Evolutionary conservation across 2,888 invertebrate genomes (phyloP).

Genomic region (Busseola fusca): DNA sequence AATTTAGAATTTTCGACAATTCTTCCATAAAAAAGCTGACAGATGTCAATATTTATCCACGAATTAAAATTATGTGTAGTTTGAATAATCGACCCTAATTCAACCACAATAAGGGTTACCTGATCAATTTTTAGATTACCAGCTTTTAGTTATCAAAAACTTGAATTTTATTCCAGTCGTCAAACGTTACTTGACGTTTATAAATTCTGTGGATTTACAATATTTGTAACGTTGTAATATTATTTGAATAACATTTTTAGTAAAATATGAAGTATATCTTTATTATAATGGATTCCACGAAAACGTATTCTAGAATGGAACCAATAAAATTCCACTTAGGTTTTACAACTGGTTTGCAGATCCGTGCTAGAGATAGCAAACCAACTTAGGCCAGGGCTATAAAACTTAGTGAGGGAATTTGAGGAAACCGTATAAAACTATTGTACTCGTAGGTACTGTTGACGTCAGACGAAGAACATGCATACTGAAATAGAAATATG

Average conservation of each 20-base stretch:
- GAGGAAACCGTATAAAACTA: constrained; percentile 37
- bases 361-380: constrained; percentile 46
- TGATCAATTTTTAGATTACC: too few relatives aligned
- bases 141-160: background rate
- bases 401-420: constrained; percentile 46
- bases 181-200: background rate
- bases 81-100: too few relatives aligned
- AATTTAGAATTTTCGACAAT: too few relatives aligned
- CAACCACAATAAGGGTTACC: background rate
- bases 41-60: too few relatives aligned
- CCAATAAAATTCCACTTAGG: constrained; percentile 48
- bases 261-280: background rate
- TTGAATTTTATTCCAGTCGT: background rate
- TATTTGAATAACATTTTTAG: background rate
- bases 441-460: constrained; percentile 9
- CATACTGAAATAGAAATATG: background rate
- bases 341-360: constrained; percentile 55
- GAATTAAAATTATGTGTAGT: too few relatives aligned
- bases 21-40: too few relatives aligned
- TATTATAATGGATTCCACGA: constrained; percentile 12
- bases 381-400: constrained; percentile 39
- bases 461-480: constrained; percentile 23
- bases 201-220: background rate
- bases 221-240: too few relatives aligned
- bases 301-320: constrained; percentile 27